Conservation (phyloP, 2,888 invertebrate genomes). For the Cephonodes hylas region DNA sequence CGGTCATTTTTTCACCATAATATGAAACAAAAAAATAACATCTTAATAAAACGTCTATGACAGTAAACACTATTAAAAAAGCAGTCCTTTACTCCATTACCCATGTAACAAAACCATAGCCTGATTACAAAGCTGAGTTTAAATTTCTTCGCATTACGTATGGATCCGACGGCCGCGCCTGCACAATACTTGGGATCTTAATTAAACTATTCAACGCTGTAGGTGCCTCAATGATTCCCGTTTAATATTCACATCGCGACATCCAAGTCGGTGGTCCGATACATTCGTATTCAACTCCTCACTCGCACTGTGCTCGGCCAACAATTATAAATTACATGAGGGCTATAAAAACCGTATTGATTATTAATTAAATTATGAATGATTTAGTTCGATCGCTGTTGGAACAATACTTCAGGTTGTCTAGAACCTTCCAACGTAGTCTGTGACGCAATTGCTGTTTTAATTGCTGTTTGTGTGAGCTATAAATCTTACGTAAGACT, state of each 20-base stretch:
- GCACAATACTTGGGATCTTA: slow-evolving; percentile 9
- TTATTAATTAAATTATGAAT: slow-evolving; percentile 15
- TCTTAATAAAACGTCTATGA: no score
- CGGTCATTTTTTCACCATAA: no score
- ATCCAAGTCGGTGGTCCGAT: slow-evolving; percentile 12
- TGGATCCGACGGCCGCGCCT: neutral
- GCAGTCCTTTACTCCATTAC: no score
- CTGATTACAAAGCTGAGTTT: neutral
- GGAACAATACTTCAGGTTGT: neutral
- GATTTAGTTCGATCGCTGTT: neutral
- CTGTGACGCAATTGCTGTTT: no score
- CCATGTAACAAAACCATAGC: neutral
- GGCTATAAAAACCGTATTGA: slow-evolving; percentile 20
- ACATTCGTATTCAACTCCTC: slow-evolving; percentile 6
- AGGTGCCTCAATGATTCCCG: slow-evolving; percentile 6
- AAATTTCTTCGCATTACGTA: neutral
- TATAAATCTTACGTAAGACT: no score
- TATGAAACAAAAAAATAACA: no score
- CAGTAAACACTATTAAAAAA: no score
- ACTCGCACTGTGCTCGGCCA: slow-evolving; percentile 3
- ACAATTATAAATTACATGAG: slow-evolving; percentile 23
- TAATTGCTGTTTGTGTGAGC: no score
- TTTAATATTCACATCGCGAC: slow-evolving; percentile 8
- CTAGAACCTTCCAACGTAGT: no score
- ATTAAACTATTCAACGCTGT: slow-evolving; percentile 15